A percentile compares a stretch with the other conserved stretches of the same genome.
Evolutionary conservation across 1,140 invertebrate species (phyloP).

Genomic region (Drosophila santomea): DNA sequence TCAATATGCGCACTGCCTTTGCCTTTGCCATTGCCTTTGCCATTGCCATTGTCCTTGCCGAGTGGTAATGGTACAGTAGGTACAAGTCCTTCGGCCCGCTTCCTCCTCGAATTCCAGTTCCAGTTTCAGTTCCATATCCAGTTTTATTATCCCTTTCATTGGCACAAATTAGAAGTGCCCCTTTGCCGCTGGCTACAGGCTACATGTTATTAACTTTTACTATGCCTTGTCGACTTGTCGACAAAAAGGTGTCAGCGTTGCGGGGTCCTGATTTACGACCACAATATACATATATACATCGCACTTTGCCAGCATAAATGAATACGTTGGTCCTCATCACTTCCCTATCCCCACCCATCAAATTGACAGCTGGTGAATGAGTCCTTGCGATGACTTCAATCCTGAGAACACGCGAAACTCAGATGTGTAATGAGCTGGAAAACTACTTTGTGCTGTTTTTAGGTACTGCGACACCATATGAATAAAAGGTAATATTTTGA

Average conservation of each 20-base stretch:
- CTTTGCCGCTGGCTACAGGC: constrained; percentile 12
- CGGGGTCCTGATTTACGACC: constrained; percentile 65
- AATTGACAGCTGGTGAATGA: constrained; percentile 58
- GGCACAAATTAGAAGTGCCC: constrained; percentile 56
- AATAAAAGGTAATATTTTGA: constrained; percentile 41
- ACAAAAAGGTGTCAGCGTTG: constrained; percentile 51
- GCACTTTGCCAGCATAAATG: constrained; percentile 15
- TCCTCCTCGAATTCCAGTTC: constrained; percentile 8
- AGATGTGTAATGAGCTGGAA: constrained; percentile 52
- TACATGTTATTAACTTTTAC: constrained; percentile 76
- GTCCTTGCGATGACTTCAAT: constrained; percentile 34
- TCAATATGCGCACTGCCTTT: constrained; percentile 72
- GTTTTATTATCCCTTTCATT: constrained; percentile 55
- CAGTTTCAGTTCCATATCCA: constrained; percentile 35
- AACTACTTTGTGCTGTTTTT: constrained; percentile 21
- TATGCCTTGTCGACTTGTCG: constrained; percentile 70
- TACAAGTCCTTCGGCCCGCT: constrained; percentile 55
- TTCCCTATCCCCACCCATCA: constrained; percentile 9
- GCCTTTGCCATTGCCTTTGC: constrained; percentile 16
- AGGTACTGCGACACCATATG: background rate
- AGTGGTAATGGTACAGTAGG: constrained; percentile 58
- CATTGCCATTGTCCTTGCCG: constrained; percentile 37
- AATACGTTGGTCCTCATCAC: constrained; percentile 30
- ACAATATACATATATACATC: constrained; percentile 30
- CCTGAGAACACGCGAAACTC: background rate